Evolutionary conservation across 1,140 invertebrate genomes (phyloP).

Genomic region (Drosophila ogumai): DNA sequence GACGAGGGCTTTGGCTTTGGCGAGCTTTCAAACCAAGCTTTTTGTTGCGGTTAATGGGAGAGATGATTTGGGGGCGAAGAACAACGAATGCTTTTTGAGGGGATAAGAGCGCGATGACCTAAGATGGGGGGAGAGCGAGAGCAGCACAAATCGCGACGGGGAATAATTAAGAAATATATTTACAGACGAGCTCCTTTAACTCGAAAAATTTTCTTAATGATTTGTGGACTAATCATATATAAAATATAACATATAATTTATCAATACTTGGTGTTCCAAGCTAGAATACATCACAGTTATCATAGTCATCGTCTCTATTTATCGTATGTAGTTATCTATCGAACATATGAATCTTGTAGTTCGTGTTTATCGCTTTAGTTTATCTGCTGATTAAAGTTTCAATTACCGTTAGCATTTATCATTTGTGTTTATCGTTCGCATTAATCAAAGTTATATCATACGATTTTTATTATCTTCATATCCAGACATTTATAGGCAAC

Average conservation of each 20-base stretch:
- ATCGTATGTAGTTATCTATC: background rate
- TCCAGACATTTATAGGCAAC: slow-evolving; percentile 1
- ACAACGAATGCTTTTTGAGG: slow-evolving; percentile 17
- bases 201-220: background rate
- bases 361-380: background rate
- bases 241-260: too few species aligned
- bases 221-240: background rate
- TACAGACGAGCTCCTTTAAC: background rate
- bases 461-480: slow-evolving; percentile 3
- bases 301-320: background rate
- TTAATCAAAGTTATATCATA: background rate
- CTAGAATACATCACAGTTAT: background rate
- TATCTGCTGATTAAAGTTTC: background rate
- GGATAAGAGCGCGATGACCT: slow-evolving; percentile 44
- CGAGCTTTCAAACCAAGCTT: slow-evolving; percentile 43
- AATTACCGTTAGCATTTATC: background rate
- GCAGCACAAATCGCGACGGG: slow-evolving; percentile 12
- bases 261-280: too few species aligned
- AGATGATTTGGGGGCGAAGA: slow-evolving; percentile 17
- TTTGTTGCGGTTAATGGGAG: slow-evolving; percentile 6
- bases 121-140: slow-evolving; percentile 12
- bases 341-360: too few species aligned
- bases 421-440: background rate
- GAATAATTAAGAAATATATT: slow-evolving; percentile 32
- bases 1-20: slow-evolving; percentile 7